phyloP scores from a whole-genome alignment of 1,140 invertebrate genomes.

The Formica selysi region DNA sequence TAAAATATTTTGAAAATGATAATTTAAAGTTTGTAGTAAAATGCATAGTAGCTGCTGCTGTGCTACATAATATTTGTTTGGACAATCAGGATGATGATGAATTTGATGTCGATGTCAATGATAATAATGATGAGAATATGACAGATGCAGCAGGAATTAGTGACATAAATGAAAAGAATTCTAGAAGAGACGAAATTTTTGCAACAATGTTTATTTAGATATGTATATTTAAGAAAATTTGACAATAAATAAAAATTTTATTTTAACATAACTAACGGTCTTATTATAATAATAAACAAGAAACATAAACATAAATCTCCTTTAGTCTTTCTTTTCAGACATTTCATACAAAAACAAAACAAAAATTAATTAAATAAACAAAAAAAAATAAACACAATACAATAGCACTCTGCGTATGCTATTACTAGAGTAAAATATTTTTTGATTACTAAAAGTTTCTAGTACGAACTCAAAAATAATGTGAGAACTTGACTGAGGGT shows the following conservation, averaged over 20 bases:
- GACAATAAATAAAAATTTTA: neutral
- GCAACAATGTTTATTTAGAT: neutral
- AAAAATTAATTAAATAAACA: no score
- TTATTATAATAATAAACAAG: no score
- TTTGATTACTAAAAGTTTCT: no score
- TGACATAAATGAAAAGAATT: neutral
- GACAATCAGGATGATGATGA: neutral
- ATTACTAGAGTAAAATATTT: no score
- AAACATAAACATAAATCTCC: no score
- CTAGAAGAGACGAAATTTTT: neutral
- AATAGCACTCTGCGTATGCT: no score
- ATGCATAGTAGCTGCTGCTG: neutral
- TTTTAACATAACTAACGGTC: neutral
- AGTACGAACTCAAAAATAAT: no score
- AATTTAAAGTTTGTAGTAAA: neutral
- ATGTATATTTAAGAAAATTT: neutral
- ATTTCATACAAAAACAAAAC: no score
- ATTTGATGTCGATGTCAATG: neutral
- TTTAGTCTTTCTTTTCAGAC: no score
- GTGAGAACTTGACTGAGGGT: no score
- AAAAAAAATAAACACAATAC: no score
- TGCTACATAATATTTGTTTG: neutral
- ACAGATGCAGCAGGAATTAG: neutral
- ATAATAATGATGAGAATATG: neutral
- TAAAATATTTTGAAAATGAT: neutral